Evolutionary conservation across 2,888 invertebrate genomes (phyloP), one percentile per base, ranked within the genome.

Genomic region (Chrysodeixis includens): DNA sequence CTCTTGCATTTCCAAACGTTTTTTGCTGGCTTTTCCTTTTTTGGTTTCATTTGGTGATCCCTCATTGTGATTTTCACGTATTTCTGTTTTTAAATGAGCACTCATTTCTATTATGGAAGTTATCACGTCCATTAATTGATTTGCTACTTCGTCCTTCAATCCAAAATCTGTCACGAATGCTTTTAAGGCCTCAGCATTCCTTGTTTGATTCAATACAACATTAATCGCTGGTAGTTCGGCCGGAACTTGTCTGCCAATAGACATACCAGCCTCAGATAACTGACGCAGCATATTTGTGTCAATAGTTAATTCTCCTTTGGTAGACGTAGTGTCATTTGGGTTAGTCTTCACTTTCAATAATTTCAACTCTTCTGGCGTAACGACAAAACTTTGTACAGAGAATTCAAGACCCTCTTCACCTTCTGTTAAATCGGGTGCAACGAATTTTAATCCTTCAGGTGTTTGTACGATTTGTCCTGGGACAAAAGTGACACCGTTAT

Each of bases 401-500:
- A 97, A 97, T 82, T 97, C 96, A 52, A 96, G 92, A 0, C 96
- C 96, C 84, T 96, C 96, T 56, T 96, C 96, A 0, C 96, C 96
- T 83, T 97, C 96, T 9, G 95, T 96, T 4, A 97, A 91, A 83
- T 97, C 97, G 22, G 97, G 97, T 0, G 97, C 97, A 6, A 97
- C 96, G 83, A 97, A 97, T 71, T 96, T 96, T 1, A 96, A 94
- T 0, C 97, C 97, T 84, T 96, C 96, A 51, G 96, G 96, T 22
- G 97, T 97, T 86, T 97, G 96, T 35, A 97, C 95, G 9, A 97
- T 97, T 93, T 97, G 97, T 0, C 97, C 97, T 7, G 97, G 97
- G 6, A 97, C 96, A 88, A 97, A 97, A 62, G 97, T 97, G 1
- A 97, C 95, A 26, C 96, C 96, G 18, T 97, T 96, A 56, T 96